Percentiles rank a stretch among this genome's conserved stretches.
Evolutionary conservation across 2,797 vertebrate species (phyloP).

Genomic region (Dermochelys coriacea): DNA sequence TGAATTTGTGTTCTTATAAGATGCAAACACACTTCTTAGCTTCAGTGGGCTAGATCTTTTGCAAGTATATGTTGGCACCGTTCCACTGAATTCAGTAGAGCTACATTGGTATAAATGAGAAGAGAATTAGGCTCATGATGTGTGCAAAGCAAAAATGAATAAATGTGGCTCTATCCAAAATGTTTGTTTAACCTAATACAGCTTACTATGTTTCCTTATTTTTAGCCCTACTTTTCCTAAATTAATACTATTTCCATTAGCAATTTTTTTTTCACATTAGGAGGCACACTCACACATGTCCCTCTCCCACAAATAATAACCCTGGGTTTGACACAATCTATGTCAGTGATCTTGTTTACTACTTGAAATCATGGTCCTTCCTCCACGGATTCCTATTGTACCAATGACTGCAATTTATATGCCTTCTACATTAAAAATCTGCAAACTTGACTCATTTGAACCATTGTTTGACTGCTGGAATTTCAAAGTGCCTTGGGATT

Average conservation of each 20-base stretch:
- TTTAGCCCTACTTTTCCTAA: neutral
- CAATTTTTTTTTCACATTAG: neutral
- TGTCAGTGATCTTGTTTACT: slow-evolving; percentile 54
- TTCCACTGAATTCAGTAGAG: neutral
- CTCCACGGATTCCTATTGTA: slow-evolving; percentile 54
- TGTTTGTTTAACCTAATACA: neutral
- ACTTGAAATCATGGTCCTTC: too few species aligned
- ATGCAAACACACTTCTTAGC: neutral
- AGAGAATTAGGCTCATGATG: neutral
- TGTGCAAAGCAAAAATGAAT: neutral
- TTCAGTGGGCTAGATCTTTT: neutral
- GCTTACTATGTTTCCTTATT: neutral
- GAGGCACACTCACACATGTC: neutral
- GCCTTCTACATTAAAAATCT: neutral
- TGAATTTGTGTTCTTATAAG: neutral
- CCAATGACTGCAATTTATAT: slow-evolving; percentile 40
- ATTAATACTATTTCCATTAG: neutral
- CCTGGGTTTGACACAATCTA: neutral
- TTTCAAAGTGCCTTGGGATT: slow-evolving; percentile 1
- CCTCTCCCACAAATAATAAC: neutral
- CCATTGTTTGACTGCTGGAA: slow-evolving; percentile 4
- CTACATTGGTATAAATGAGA: neutral
- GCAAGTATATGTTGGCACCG: neutral
- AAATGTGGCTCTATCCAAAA: neutral
- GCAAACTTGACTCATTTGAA: neutral